Percentiles rank a stretch among this genome's conserved stretches.
Conservation (phyloP, 2,113 vertebrate species). For the Tragelaphus imberbis region DNA sequence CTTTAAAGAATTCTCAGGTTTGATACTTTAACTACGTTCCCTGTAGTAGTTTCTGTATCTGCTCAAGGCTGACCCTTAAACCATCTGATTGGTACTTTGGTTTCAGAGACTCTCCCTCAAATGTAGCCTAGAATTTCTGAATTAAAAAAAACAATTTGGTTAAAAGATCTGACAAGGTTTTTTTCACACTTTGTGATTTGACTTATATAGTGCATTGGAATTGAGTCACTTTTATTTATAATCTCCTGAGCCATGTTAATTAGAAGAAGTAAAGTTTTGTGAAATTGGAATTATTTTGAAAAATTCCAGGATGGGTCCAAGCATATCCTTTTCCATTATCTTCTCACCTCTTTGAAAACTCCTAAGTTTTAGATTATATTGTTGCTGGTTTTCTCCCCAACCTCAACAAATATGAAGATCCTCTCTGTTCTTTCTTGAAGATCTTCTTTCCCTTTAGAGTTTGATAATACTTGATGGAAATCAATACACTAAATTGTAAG, state of each 20-base stretch:
- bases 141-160: not conserved
- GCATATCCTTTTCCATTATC: not conserved
- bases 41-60: not conserved
- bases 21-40: not conserved
- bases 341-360: not conserved
- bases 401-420: not conserved
- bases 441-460: not conserved
- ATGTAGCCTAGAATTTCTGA: not conserved
- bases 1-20: not conserved
- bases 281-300: not conserved
- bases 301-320: not conserved
- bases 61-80: not conserved
- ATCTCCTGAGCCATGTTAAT: not conserved
- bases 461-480: not conserved
- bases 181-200: not conserved
- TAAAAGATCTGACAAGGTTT: not conserved
- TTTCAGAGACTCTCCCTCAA: not conserved
- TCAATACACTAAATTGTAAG: not conserved
- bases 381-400: not conserved
- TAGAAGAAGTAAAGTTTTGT: not conserved
- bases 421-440: not conserved
- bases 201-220: not conserved
- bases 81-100: not conserved
- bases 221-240: not conserved
- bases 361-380: not conserved